Evolutionary conservation across 2,113 vertebrate species (phyloP), one percentile per base, ranked within the genome.

Genomic region (Chaetops frenatus): DNA sequence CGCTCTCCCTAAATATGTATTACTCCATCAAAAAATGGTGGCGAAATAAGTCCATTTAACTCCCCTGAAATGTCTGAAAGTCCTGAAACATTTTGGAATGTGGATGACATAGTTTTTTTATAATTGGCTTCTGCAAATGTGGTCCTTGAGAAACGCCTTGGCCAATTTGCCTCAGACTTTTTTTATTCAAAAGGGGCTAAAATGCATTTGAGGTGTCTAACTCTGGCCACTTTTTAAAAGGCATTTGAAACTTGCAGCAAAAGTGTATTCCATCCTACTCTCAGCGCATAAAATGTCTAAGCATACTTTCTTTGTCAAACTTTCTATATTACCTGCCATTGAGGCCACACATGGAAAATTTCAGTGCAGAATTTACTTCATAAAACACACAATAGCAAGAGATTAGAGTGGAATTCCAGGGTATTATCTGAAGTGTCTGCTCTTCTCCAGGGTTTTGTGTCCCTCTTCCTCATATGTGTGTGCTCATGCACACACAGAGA

Each of bases 401-500:
- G 57, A 91, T 87, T 76, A 65, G 36, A 61, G 54, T 77, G 73
- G 57, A 87, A 91, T 89, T 86, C 50, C 53, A 23, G 45, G 4
- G 3, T 79, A 35, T 61, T 81, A 56, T 58, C 36, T 22, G 4
- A 67, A 65, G 40, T 1, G 3, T 54, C 78, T 61, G 53, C 29
- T 80, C 21, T 70, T 86, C 77, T 82, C 56, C 40, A 16, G 47
- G 74, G 9, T 64, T 62, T 60, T 51, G 33, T 27, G 35, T 58
- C 15, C 25, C 19, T 88, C 66, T 74, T 19, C 80, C 42, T 58
- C 11, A 17, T 10, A 22, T 1, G 4, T 12, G 3, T 5, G 4
- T 12, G 3, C 5, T 4, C 5, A 2, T 0, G 0, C 15, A 9
- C 29, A 20, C 31, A 40, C 13, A 6, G 1, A 28, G 22, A 80